These are phyloP conservation scores for Nyctibius bracteatus DNA, from an alignment of 2,113 vertebrate genomes.

Conservation along the genomic window DNA sequence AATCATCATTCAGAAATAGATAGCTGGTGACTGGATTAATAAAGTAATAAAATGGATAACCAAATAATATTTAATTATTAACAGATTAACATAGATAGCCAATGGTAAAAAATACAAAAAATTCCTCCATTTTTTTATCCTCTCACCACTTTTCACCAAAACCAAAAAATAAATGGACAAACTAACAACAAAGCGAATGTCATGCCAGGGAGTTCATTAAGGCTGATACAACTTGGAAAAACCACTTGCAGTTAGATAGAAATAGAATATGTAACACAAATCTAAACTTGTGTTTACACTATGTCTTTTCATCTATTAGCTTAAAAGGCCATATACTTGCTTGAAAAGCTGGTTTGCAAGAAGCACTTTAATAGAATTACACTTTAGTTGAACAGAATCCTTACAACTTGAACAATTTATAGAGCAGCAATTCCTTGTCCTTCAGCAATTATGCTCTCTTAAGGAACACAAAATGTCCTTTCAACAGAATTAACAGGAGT, in stretches of 20 bases:
- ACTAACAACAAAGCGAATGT: not conserved
- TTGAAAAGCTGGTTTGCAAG: not conserved
- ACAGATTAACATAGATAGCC: not conserved
- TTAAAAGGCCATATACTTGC: not conserved
- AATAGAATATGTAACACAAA: not conserved
- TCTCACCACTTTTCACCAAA: not conserved
- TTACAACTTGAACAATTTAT: not conserved
- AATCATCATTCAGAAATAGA: not conserved
- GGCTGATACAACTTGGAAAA: not conserved
- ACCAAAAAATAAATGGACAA: not conserved
- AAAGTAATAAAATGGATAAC: not conserved
- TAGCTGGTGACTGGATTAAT: not conserved
- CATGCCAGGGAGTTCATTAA: not conserved
- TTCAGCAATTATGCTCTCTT: not conserved
- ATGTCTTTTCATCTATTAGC: not conserved
- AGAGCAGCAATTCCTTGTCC: not conserved
- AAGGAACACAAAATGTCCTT: not conserved
- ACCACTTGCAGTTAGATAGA: not conserved
- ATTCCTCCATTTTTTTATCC: not conserved
- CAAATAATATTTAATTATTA: not conserved
- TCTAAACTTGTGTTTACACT: not conserved
- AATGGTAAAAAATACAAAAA: not conserved
- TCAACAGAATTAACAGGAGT: not conserved
- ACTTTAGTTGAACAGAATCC: not conserved
- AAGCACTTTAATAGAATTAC: not conserved